Percentiles rank a stretch among this genome's conserved stretches.
phyloP scores from a whole-genome alignment of 2,888 invertebrate species.

The Trileptium ribeirensis region DNA sequence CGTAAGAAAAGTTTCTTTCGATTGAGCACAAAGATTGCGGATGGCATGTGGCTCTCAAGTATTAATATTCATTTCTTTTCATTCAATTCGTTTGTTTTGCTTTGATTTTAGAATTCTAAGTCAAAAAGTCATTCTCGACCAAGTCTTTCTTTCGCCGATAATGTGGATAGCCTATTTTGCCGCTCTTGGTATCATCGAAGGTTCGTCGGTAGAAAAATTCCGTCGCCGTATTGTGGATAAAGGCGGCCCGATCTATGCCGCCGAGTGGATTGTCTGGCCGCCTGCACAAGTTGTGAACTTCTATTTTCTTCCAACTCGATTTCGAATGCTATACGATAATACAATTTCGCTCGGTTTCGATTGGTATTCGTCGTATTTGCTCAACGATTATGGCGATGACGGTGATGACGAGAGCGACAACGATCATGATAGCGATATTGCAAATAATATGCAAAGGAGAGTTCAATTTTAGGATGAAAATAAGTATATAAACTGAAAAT shows the following conservation, averaged over 20 bases:
- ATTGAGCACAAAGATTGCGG: no score
- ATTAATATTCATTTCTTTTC: no score
- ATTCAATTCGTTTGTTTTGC: no score
- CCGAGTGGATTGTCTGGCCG: constrained; percentile 87
- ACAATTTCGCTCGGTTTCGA: constrained; percentile 76
- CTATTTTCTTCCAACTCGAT: constrained; percentile 71
- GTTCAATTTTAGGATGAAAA: no score
- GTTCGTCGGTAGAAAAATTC: constrained; percentile 60
- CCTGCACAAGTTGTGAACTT: constrained; percentile 87
- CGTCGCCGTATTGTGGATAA: constrained; percentile 65
- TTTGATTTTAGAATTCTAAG: constrained; percentile 57
- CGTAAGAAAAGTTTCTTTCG: no score
- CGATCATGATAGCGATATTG: neutral
- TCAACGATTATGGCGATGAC: constrained; percentile 55
- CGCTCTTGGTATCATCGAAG: constrained; percentile 67
- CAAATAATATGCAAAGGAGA: no score
- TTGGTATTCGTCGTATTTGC: constrained; percentile 72
- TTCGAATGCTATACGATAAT: constrained; percentile 78
- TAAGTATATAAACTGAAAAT: no score
- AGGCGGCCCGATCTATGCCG: constrained; percentile 69
- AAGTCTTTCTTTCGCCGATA: constrained; percentile 72
- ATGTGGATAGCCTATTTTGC: constrained; percentile 70
- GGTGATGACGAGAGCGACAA: neutral
- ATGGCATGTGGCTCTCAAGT: no score
- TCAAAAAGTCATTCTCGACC: constrained; percentile 74